These are phyloP conservation scores for Oscheius sp. DNA, from an alignment of 2,888 invertebrate species.

Conservation along the genomic window DNA sequence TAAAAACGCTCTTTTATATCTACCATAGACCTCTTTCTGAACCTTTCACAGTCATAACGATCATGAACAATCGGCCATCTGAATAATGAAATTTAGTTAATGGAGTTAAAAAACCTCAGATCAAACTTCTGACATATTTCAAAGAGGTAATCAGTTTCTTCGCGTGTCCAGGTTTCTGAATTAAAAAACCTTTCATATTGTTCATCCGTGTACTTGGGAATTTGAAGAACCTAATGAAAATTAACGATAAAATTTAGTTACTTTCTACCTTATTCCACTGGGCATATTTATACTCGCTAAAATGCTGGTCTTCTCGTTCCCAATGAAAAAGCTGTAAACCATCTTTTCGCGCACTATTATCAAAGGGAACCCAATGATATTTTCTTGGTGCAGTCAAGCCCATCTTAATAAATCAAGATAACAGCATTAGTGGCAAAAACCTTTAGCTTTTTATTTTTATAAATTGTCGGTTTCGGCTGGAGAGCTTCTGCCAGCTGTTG, in stretches of 20 bases:
- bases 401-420: conserved; percentile 78
- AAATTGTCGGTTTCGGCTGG: too few species aligned
- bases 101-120: conserved; percentile 75
- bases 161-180: conserved; percentile 83
- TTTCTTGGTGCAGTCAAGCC: conserved; percentile 92
- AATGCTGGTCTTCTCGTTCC: conserved; percentile 80
- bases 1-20: conserved; percentile 86
- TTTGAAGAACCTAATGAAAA: conserved; percentile 86
- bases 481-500: too few species aligned
- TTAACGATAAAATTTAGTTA: too few species aligned
- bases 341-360: conserved; percentile 90
- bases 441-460: too few species aligned
- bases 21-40: conserved; percentile 82
- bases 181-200: conserved; percentile 88
- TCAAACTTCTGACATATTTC: conserved; percentile 89
- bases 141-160: conserved; percentile 94
- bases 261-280: conserved; percentile 97
- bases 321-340: conserved; percentile 92
- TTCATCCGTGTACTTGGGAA: conserved; percentile 86
- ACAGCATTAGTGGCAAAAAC: too few species aligned
- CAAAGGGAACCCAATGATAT: conserved; percentile 96
- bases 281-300: conserved; percentile 94
- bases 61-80: conserved; percentile 91
- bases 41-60: conserved; percentile 87
- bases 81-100: conserved; percentile 71